Evolutionary conservation across 2,797 vertebrate genomes (phyloP).

Genomic region (Sparidentex hasta): DNA sequence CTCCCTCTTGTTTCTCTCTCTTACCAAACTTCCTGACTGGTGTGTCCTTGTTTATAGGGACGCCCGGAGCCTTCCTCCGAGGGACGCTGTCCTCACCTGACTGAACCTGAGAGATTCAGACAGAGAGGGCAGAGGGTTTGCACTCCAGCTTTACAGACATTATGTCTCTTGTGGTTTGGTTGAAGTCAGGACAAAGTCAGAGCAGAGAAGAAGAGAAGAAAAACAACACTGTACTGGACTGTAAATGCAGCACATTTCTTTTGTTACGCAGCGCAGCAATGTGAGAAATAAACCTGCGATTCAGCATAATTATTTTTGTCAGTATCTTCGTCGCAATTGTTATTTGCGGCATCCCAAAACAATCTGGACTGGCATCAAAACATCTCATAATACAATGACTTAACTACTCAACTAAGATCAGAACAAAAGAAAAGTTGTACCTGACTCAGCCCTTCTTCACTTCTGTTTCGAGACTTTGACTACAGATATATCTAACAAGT

Average conservation of each 20-base stretch:
- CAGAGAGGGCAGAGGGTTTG: conserved; percentile 27
- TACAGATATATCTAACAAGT: not conserved
- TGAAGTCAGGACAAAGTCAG: not conserved
- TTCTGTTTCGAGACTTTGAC: not conserved
- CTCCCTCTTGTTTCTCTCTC: conserved; percentile 19
- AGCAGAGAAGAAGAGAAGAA: conserved; percentile 20
- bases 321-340: not conserved
- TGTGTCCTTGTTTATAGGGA: conserved; percentile 78
- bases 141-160: conserved; percentile 24
- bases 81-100: conserved; percentile 72
- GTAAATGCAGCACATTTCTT: not conserved
- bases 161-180: conserved; percentile 11
- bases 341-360: not conserved
- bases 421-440: not conserved
- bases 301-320: not conserved
- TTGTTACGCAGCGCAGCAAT: not conserved
- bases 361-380: not conserved
- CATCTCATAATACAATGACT: not conserved
- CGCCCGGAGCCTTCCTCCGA: conserved; percentile 79
- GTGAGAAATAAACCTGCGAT: not conserved
- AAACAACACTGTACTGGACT: not conserved
- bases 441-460: not conserved
- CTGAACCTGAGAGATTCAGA: conserved; percentile 63
- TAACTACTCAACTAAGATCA: not conserved
- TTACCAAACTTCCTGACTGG: conserved; percentile 84